These are phyloP conservation scores for Cryptocheilus praepositus DNA, from an alignment of 2,888 invertebrate species.

Conservation along the genomic window DNA sequence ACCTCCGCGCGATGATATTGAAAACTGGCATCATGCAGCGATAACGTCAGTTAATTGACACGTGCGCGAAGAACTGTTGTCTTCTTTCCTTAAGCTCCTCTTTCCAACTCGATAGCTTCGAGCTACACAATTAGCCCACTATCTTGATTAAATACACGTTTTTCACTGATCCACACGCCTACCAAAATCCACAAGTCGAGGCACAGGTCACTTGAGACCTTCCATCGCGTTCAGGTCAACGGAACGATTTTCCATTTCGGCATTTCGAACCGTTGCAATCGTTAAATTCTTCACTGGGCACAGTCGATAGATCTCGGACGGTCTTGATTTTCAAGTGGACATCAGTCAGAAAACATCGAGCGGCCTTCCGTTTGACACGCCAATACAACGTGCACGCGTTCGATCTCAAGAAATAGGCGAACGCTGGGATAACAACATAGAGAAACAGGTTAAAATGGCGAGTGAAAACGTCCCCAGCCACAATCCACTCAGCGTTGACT, in stretches of 20 bases:
- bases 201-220: neutral
- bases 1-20: conserved; percentile 79
- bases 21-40: conserved; percentile 77
- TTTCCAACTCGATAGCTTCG: conserved; percentile 7
- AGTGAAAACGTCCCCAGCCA: no score
- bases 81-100: conserved; percentile 27
- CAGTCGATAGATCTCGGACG: no score
- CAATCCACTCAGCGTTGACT: neutral
- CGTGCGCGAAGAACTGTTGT: conserved; percentile 24
- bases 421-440: no score
- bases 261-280: neutral
- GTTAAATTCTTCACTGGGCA: no score
- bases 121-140: neutral
- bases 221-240: no score
- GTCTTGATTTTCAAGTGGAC: no score
- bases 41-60: neutral
- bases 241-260: neutral
- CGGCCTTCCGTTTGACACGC: no score
- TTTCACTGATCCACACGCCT: conserved; percentile 2
- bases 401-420: no score
- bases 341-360: no score
- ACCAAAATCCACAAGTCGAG: neutral
- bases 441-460: no score
- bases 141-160: neutral
- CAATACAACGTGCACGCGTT: no score